Percentiles rank a stretch among this genome's conserved stretches.
Conservation (phyloP, 2,888 invertebrate genomes). For the Chalcosyrphus nemorum region DNA sequence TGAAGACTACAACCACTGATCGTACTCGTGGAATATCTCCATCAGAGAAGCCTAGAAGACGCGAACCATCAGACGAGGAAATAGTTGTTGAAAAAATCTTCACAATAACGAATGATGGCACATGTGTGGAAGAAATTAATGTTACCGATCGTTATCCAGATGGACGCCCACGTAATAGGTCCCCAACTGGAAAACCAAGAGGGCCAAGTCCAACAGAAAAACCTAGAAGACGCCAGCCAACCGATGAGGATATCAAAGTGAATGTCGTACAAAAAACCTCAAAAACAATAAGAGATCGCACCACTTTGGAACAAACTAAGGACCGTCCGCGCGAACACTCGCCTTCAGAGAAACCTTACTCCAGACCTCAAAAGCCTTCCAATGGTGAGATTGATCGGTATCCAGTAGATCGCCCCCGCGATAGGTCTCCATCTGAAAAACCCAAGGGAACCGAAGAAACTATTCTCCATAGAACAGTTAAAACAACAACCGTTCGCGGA, state of each 20-base stretch:
- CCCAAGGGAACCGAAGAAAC: slow-evolving; percentile 9
- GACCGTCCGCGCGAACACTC: slow-evolving; percentile 6
- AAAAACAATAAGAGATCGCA: background rate
- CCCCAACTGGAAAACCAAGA: background rate
- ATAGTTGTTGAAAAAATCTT: background rate
- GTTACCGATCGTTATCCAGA: background rate
- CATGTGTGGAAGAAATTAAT: background rate
- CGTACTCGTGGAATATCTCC: slow-evolving; percentile 41
- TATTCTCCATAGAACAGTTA: background rate
- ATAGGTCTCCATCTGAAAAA: slow-evolving; percentile 4
- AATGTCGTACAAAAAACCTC: background rate
- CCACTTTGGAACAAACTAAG: slow-evolving; percentile 37
- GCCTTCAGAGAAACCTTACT: background rate
- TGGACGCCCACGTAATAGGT: background rate
- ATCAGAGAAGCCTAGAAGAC: slow-evolving; percentile 31
- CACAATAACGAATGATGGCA: background rate
- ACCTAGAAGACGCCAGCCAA: background rate
- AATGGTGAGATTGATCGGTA: background rate
- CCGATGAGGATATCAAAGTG: background rate
- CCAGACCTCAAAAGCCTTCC: background rate
- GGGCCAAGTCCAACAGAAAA: slow-evolving; percentile 27
- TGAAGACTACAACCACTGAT: background rate
- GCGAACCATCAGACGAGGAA: slow-evolving; percentile 37
- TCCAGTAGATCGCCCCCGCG: background rate
- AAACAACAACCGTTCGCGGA: background rate